Conservation (phyloP, 1,140 invertebrate genomes). For the Oncopeltus fasciatus region DNA sequence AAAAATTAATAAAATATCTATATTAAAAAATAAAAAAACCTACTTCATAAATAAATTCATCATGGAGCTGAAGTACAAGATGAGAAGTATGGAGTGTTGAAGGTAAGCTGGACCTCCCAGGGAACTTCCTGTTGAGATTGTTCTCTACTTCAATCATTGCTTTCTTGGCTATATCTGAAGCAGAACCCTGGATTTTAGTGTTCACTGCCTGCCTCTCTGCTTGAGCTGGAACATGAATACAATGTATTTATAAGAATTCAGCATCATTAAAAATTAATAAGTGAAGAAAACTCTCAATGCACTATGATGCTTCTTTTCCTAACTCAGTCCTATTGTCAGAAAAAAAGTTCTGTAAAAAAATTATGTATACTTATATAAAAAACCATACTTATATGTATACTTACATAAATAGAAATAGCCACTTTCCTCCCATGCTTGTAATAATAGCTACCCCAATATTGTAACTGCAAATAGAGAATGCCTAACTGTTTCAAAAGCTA, state of each 20-base stretch:
- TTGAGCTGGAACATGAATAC: conserved; percentile 39
- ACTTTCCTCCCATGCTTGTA: too few relatives aligned
- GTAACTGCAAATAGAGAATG: too few relatives aligned
- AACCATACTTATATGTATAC: too few relatives aligned
- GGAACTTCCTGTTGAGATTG: conserved; percentile 30
- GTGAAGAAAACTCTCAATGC: too few relatives aligned
- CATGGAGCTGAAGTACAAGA: conserved; percentile 82
- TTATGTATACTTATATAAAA: too few relatives aligned
- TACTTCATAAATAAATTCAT: conserved; percentile 93
- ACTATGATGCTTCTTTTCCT: too few relatives aligned
- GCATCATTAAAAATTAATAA: too few relatives aligned
- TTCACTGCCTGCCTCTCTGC: conserved; percentile 93
- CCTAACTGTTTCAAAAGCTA: too few relatives aligned
- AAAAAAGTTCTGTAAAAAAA: too few relatives aligned
- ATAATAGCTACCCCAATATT: too few relatives aligned
- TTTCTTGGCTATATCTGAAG: conserved; percentile 83
- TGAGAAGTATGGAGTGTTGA: conserved; percentile 28
- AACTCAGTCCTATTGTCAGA: too few relatives aligned
- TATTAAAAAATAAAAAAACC: neutral
- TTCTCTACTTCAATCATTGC: conserved; percentile 70
- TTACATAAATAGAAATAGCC: too few relatives aligned
- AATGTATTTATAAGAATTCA: conserved; percentile 20
- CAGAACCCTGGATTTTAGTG: conserved; percentile 87
- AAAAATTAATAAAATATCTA: neutral
- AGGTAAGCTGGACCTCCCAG: neutral